Base-by-base conservation (phyloP, 2,797 vertebrate species). In the Danio jaintianensis region DNA sequence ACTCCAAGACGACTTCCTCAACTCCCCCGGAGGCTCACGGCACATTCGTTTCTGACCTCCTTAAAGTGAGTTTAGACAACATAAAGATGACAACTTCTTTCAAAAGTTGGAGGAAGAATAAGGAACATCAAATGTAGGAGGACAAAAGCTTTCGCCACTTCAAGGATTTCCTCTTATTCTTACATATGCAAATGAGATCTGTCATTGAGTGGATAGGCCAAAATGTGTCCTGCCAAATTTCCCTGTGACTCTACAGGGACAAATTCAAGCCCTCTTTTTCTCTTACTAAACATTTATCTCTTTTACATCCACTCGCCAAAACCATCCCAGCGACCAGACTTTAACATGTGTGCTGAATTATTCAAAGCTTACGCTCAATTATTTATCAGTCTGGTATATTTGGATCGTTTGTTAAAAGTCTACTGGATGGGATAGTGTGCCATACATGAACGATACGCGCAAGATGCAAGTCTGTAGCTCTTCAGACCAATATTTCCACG, bases 311-410 rank as follows among this genome's bases (percentile, higher is more conserved):
- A 77, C 75, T 58, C 59, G 71, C 83, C 83, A 85, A 87, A 88
- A 86, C 76, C 68, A 80, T 89, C 55, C 68, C 77, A 78, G 79
- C 68, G 76, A 85, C 80, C 83, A 88, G 87, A 86, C 80, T 86
- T 88, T 87, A 89, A 88, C 86, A 88, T 72, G 79, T 84, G 77
- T 68, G 52, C 74, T 89, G 86, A 89, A 89, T 87, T 86, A 89
- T 89, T 87, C 74, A 89, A 82, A 40, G 56, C 45, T 85, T 52
- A 42, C 73, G 53, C 83, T 88, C 78, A 86, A 89, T 88, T 87
- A 89, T 89, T 88, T 87, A 87, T 79, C 85, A 73, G 77, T 69
- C 79, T 79, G 85, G 84, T 88, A 87, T 88, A 88, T 89, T 87
- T 86, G 84, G 86, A 87, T 86, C 68, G 56, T 84, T 87, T 48